A percentile compares a stretch with the other conserved stretches of the same genome.
Evolutionary conservation across 2,113 vertebrate species (phyloP).

Genomic region (Chaetura pelagica): DNA sequence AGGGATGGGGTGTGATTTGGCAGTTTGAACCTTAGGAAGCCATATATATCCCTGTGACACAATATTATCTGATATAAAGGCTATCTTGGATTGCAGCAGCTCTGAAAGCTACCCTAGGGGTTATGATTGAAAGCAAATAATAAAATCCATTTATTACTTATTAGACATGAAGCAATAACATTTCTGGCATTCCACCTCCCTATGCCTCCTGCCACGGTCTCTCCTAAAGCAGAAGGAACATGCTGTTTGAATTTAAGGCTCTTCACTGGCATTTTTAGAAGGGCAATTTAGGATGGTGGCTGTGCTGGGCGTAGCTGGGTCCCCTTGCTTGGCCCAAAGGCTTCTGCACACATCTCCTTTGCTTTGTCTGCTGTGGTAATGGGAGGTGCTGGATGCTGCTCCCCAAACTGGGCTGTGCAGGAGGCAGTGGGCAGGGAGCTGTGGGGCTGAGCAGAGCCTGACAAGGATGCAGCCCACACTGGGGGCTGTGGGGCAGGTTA

Average conservation of each 20-base stretch:
- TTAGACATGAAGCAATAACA: not conserved
- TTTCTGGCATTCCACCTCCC: not conserved
- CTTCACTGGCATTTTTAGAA: not conserved
- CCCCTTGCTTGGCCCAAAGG: not conserved
- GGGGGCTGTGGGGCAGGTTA: not conserved
- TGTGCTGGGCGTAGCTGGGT: rapidly evolving
- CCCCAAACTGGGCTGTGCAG: not conserved
- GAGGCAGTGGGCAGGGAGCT: not conserved
- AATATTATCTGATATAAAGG: slow-evolving; percentile 11
- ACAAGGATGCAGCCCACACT: rapidly evolving
- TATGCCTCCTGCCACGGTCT: not conserved
- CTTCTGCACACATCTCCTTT: not conserved
- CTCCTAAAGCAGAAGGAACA: not conserved
- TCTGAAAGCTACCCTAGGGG: not conserved
- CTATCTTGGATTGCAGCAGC: slow-evolving; percentile 12
- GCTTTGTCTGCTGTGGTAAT: not conserved
- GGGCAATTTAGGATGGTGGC: not conserved
- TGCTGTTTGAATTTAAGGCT: not conserved
- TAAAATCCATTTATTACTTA: slow-evolving; percentile 38
- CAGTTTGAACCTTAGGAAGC: slow-evolving; percentile 15
- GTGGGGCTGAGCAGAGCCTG: not conserved
- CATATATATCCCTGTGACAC: not conserved
- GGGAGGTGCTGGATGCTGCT: not conserved
- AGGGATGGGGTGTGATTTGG: not conserved
- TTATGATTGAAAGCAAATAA: slow-evolving; percentile 18